A percentile compares a stretch with the other conserved stretches of the same genome.
phyloP scores from a whole-genome alignment of 1,140 invertebrate species.

The Cardiocondyla obscurior region DNA sequence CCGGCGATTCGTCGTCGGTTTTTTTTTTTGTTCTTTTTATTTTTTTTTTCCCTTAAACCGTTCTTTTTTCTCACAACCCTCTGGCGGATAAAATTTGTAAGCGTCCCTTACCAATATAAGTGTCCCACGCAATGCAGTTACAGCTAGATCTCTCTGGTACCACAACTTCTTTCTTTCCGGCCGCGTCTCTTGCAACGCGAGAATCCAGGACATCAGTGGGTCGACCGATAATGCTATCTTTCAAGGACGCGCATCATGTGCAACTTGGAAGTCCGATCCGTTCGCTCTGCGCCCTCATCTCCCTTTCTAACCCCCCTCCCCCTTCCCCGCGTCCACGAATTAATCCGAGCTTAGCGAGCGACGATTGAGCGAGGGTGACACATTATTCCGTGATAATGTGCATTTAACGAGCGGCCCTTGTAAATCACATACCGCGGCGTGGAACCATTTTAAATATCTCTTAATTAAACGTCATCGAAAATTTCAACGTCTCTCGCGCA shows the following conservation, averaged over 20 bases:
- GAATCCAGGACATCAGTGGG: slow-evolving; percentile 38
- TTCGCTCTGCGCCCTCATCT: not conserved
- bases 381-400: not conserved
- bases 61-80: not conserved
- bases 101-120: not conserved
- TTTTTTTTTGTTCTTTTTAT: slow-evolving; percentile 60
- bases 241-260: not conserved
- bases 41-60: not conserved
- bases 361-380: not conserved
- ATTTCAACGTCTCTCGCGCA: not conserved
- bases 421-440: not conserved
- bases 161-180: not conserved
- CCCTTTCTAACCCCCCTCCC: too few relatives aligned
- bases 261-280: not conserved
- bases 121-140: slow-evolving; percentile 29
- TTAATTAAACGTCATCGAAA: not conserved
- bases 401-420: slow-evolving; percentile 1
- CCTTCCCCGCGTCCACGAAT: not conserved
- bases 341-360: not conserved
- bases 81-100: slow-evolving; percentile 13
- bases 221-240: slow-evolving; percentile 12
- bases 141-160: not conserved
- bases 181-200: not conserved
- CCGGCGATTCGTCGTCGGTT: slow-evolving; percentile 75
- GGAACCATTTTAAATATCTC: not conserved